Percentiles rank a stretch among this genome's conserved stretches.
Evolutionary conservation across 2,797 vertebrate species (phyloP).

Genomic region (Sebastes glaucus): DNA sequence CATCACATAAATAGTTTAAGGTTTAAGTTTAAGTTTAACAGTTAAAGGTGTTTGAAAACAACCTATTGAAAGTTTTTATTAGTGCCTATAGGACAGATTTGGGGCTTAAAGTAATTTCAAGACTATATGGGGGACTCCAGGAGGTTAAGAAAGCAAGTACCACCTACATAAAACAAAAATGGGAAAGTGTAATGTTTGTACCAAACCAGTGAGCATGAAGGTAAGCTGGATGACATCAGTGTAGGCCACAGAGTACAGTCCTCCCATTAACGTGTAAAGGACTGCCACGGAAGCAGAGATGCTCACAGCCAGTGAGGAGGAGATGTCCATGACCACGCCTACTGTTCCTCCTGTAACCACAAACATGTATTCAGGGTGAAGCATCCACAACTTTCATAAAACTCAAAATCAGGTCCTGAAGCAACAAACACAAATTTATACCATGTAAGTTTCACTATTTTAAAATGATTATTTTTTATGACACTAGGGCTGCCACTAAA

Average conservation of each 20-base stretch:
- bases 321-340: conserved; percentile 77
- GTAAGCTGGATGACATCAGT: conserved; percentile 81
- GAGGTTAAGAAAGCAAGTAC: too few relatives aligned
- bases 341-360: conserved; percentile 76
- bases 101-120: too few relatives aligned
- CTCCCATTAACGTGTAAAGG: conserved; percentile 80
- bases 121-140: too few relatives aligned
- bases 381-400: not conserved
- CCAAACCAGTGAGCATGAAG: conserved; percentile 79
- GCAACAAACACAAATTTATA: not conserved
- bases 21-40: too few relatives aligned
- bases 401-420: not conserved
- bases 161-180: too few relatives aligned
- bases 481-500: too few relatives aligned
- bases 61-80: too few relatives aligned
- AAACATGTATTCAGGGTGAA: not conserved
- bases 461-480: not conserved
- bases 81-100: too few relatives aligned
- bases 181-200: conserved; percentile 27
- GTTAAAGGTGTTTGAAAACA: too few relatives aligned
- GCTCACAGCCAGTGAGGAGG: conserved; percentile 63
- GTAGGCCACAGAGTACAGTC: conserved; percentile 84
- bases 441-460: not conserved
- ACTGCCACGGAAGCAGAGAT: conserved; percentile 75
- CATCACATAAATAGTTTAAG: too few relatives aligned